Evolutionary conservation across 2,113 vertebrate genomes (phyloP).

Genomic region (Festucalex cinctus): DNA sequence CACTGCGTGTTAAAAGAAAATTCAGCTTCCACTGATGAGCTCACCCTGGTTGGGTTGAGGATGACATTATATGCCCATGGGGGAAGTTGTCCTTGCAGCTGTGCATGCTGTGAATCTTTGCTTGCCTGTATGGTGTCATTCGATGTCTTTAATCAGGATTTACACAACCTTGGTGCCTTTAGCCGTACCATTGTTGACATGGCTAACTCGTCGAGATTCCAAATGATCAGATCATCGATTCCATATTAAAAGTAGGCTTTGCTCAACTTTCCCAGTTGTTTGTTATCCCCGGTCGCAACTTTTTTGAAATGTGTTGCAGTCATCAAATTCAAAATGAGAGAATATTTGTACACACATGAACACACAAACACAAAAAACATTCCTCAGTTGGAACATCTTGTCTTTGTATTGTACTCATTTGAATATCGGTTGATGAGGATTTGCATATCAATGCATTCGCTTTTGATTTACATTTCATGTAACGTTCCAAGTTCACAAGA

Average conservation of each 20-base stretch:
- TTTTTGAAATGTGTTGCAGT: no score
- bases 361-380: no score
- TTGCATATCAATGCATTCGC: no score
- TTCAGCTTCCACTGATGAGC: background rate
- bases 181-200: constrained; percentile 52
- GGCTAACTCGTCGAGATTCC: constrained; percentile 47
- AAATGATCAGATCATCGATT: constrained; percentile 49
- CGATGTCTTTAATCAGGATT: constrained; percentile 40
- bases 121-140: constrained; percentile 14
- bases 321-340: no score
- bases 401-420: no score
- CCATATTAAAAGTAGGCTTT: constrained; percentile 36
- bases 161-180: constrained; percentile 29
- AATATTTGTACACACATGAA: no score
- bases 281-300: no score
- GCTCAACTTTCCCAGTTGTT: no score
- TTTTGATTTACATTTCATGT: no score
- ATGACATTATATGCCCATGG: constrained; percentile 41
- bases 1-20: constrained; percentile 34
- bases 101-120: constrained; percentile 46
- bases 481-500: no score
- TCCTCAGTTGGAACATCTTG: no score
- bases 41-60: constrained; percentile 25
- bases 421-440: no score
- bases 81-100: constrained; percentile 36